Conservation (phyloP, 2,113 vertebrate genomes). For the Anhinga anhinga region DNA sequence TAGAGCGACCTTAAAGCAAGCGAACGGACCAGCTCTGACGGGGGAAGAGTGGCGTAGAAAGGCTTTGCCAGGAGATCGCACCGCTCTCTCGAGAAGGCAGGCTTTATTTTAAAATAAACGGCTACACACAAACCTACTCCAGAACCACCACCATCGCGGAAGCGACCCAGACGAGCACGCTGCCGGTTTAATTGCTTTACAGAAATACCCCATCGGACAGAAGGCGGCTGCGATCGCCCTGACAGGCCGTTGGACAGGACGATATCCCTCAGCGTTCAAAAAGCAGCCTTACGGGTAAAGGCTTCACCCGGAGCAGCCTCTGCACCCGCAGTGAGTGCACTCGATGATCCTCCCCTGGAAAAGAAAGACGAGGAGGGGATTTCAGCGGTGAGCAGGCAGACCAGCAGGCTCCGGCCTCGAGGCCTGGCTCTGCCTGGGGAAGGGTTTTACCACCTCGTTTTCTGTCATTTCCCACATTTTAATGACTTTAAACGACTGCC, state of each 20-base stretch:
- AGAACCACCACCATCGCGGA: not conserved
- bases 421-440: rapidly evolving
- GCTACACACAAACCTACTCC: constrained; percentile 11
- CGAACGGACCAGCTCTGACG: not conserved
- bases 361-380: not conserved
- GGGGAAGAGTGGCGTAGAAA: not conserved
- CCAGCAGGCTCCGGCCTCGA: rapidly evolving
- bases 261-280: not conserved
- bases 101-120: constrained; percentile 63
- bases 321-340: constrained; percentile 96
- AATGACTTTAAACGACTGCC: rapidly evolving
- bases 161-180: not conserved
- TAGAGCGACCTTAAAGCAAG: not conserved
- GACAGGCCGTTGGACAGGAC: not conserved
- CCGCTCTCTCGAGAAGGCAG: not conserved
- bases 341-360: constrained; percentile 95
- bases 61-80: not conserved
- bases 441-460: not conserved
- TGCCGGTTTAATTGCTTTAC: not conserved
- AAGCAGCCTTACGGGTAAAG: not conserved
- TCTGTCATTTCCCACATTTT: not conserved
- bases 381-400: not conserved
- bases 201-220: not conserved
- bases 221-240: not conserved
- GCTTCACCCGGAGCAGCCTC: constrained; percentile 91